These are phyloP conservation scores for Leguminivora glycinivorella DNA, from an alignment of 1,140 invertebrate species.

Conservation along the genomic window DNA sequence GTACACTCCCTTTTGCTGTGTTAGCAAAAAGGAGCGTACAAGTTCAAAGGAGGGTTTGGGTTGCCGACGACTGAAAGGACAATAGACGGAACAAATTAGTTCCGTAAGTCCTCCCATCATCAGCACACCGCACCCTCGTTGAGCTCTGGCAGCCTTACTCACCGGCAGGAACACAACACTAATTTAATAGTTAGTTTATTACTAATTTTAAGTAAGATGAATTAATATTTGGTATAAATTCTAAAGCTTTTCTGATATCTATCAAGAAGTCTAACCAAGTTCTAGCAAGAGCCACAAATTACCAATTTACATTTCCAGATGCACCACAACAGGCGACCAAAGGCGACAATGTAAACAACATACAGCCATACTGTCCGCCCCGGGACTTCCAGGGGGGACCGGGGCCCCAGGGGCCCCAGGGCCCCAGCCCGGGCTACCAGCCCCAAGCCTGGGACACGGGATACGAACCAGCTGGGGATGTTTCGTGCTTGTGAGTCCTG, in stretches of 20 bases:
- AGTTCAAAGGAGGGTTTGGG: too few relatives aligned
- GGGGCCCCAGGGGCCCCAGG: constrained; percentile 47
- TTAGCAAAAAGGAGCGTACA: too few relatives aligned
- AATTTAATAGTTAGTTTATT: background rate
- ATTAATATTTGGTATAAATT: too few relatives aligned
- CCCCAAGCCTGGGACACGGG: constrained; percentile 60
- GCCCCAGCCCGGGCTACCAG: constrained; percentile 48
- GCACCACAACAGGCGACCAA: constrained; percentile 66
- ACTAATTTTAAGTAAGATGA: too few relatives aligned
- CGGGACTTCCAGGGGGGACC: constrained; percentile 63
- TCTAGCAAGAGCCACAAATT: constrained; percentile 12
- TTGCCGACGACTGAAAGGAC: too few relatives aligned
- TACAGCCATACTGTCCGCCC: constrained; percentile 56
- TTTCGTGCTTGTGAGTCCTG: constrained; percentile 77
- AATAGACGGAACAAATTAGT: too few relatives aligned
- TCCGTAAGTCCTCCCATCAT: too few relatives aligned
- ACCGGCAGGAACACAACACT: too few relatives aligned
- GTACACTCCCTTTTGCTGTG: too few relatives aligned
- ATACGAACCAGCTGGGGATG: constrained; percentile 73
- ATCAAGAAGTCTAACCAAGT: background rate
- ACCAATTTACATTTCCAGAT: constrained; percentile 67
- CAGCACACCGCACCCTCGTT: too few relatives aligned
- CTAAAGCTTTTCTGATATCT: background rate
- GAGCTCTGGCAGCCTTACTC: too few relatives aligned
- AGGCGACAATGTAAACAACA: constrained; percentile 80